These are phyloP conservation scores for Alectura lathami DNA, from an alignment of 2,113 vertebrate genomes.

Conservation along the genomic window DNA sequence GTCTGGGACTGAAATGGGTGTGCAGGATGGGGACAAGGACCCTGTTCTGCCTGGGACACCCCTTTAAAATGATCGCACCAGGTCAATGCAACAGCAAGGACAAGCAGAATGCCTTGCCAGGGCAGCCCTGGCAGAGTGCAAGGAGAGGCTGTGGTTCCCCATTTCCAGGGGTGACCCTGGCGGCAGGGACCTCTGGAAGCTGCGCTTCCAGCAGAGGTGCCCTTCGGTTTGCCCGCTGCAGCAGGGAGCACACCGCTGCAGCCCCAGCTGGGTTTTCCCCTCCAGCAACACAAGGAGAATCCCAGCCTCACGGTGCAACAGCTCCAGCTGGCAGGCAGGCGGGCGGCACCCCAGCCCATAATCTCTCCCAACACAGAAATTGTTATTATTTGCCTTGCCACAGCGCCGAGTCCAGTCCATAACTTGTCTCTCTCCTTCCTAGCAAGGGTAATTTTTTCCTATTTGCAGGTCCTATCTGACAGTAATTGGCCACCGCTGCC, in stretches of 20 bases:
- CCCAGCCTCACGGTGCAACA: neutral
- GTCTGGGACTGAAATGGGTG: neutral
- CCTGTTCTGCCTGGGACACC: no score
- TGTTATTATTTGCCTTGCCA: neutral
- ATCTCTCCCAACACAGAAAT: neutral
- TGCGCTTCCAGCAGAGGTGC: no score
- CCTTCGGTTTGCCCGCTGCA: neutral
- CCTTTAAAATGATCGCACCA: no score
- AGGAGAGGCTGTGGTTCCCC: neutral
- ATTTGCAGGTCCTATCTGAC: slow-evolving; percentile 43
- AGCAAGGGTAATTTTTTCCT: slow-evolving; percentile 22
- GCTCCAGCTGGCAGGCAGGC: neutral
- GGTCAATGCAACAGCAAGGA: no score
- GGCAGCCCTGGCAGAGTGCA: no score
- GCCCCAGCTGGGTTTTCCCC: neutral
- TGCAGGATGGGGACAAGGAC: no score
- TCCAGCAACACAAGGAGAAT: neutral
- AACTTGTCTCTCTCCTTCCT: slow-evolving; percentile 38
- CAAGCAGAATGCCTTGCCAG: no score
- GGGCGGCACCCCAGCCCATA: neutral
- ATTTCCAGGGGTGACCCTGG: no score
- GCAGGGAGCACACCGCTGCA: neutral
- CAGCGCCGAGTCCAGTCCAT: neutral
- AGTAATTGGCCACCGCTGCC: slow-evolving; percentile 52
- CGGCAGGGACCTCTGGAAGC: neutral